Base-by-base conservation (phyloP, 30 jellyfish, hydroid and myxozoan species). In the Chrysaora quinquecirrha region DNA sequence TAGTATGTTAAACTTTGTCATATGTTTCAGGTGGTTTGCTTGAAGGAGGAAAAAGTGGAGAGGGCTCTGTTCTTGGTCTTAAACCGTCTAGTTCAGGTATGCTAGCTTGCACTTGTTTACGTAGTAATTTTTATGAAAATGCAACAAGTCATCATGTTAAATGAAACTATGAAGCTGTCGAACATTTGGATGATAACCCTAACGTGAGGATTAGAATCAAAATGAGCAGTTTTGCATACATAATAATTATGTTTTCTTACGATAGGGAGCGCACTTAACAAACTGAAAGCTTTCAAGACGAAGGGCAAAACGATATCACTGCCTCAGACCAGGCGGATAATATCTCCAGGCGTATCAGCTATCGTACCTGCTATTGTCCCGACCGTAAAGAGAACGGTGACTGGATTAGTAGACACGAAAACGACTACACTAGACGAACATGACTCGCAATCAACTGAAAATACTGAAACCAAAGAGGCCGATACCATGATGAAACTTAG, bases 31-130 rank as follows among this genome's bases (percentile, higher is more conserved):
- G 92, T 69, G 92, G 92, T 1, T 22, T 33, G 0, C 56, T 82
- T 50, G 92, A 82, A 82, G 92, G 92, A 1, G 92, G 92, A 11
- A 82, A 82, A 60, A 85, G 69, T n/a, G 92, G 92, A 54, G 92
- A 82, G 48, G 84, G 33, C 1, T 82, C 92, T 28, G 67, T 77
- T 22, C 79, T 64, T 24, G 89, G 89, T 2, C 19, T 20, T 12
- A 52, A 52, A 52, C 24, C 29, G 2, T 9, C 27, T 52, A 52
- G 68, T 52, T 38, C 54, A 38, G 54, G 54, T 38, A 38, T 38
- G n/a, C n/a, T n/a, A n/a, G n/a, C n/a, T n/a, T n/a, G n/a, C n/a
- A n/a, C n/a, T n/a, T n/a, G n/a, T n/a, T n/a, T n/a, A n/a, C n/a
- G n/a, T n/a, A n/a, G n/a, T n/a, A n/a, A n/a, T n/a, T n/a, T n/a